Base-by-base conservation (phyloP, 2,888 invertebrate species). In the Campoplex nolae region DNA sequence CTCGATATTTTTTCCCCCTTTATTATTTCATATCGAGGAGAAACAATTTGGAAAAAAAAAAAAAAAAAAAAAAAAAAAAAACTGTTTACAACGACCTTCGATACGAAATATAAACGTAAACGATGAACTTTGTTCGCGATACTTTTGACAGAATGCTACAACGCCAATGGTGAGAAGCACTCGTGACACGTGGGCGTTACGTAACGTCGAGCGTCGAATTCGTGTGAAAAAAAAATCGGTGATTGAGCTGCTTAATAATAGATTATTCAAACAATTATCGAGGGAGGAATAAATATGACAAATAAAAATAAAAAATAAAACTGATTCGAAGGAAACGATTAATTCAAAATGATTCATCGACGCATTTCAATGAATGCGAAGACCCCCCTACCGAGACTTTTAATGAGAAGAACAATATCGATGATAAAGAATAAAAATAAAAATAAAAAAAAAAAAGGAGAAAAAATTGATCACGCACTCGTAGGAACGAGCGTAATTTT, bases 151-250 rank as follows among this genome's bases (percentile, higher is more conserved):
- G 4, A 51, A 18, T 51, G 42, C 1, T 6, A n/a, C 9, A 7
- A 7, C 4, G 3, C 7, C 6, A 3, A n/a, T 51, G 18, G 51
- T 4, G n/a, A 3, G 51, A 18, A 51, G 18, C 18, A 51, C n/a
- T 18, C 18, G 51, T 18, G 18, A 18, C 83, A 77, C 83, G 83
- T 83, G 83, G 35, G 3, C 35, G 3, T 65, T 62, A 51, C 58
- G 62, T 83, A 78, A 73, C 54, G 3, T n/a, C 8, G 35, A 48
- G 9, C 56, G 35, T 28, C 38, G 11, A 23, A 23, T 23, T 23
- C 23, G 23, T 23, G 16, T 32, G 48, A 23, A 7, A 68, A 35
- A 42, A 28, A 35, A 6, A 42, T 3, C 4, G 38, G 3, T 38
- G 23, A 23, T 38, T 38, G 38, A 38, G 38, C 38, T 38, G 6